Base-by-base conservation (phyloP, 2,888 invertebrate species). In the Zonitis immaculata region DNA sequence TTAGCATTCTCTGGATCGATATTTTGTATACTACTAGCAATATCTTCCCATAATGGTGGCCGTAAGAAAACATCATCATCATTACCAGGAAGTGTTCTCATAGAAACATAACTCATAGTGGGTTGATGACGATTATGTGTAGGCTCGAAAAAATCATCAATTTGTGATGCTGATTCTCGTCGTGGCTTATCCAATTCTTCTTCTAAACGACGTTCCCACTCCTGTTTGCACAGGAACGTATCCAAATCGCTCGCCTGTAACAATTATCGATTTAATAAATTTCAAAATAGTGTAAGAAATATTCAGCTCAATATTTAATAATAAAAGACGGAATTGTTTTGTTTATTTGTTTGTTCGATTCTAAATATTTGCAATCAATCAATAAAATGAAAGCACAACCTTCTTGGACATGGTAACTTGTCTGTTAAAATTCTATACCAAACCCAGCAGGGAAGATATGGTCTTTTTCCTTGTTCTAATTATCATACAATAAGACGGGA, bases 31-130 rank as follows among this genome's bases (percentile, higher is more conserved):
- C 91, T 91, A 74, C 90, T 89, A 61, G 91, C 88, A 73, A 93
- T 91, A 79, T 93, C 92, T 78, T 93, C 92, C 93, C 93, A 93
- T 39, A 92, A 82, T 27, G 91, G 89, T 42, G 92, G 91, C 67
- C 91, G 86, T 64, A 91, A 84, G 78, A 90, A 92, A 49, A 89
- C 88, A 78, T 93, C 92, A 77, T 93, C 92, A 74, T 88, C 83
- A 73, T 76, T 81, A 47, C 80, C 80, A 35, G 83, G 73, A 49
- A 78, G 73, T 58, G 77, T 76, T 59, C 79, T 70, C 73, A 79
- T 76, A 48, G 80, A 78, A 16, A 81, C 80, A 65, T 80, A 82
- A 62, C 79, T 81, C 72, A 80, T 79, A 51, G 56, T 55, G 51
- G 47, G 56, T 54, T 61, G 66, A 51, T 59, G 66, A 51, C 61